Base-by-base conservation (phyloP, 1,140 invertebrate genomes). In the Protaetia brevitarsis region DNA sequence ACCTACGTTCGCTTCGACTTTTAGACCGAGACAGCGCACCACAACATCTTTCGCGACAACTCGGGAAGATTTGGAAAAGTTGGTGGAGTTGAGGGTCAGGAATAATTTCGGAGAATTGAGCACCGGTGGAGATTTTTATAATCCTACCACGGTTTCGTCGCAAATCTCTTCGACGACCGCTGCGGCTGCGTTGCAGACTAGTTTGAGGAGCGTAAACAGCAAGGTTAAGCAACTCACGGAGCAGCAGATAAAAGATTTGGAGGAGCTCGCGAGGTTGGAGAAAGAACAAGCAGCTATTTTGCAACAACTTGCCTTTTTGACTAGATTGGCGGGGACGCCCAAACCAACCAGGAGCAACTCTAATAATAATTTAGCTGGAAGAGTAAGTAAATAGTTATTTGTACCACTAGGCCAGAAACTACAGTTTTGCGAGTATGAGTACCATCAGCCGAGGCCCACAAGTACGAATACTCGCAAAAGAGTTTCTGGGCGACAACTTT, bases 271-370 rank as follows among this genome's bases (percentile, higher is more conserved):
- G 56, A 66, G 70, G 34, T 69, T 79, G 61, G 77, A 79, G 59
- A 69, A 66, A 34, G 75, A 79, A 67, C 77, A 79, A 66, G 72
- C 75, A 0, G 74, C 71, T 26, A 69, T 79, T 66, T 68, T 79
- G 23, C 66, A 75, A 60, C 77, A 79, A 60, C 63, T 79, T 19
- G 72, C 71, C 8, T 70, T 78, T 30, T 66, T 79, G 29, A 76
- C 76, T 3, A 74, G 68, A 65, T 71, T 79, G 70, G 77, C n/a
- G 1, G 64, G 66, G 59, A 45, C 45, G 36, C 36, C 58, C 45
- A 58, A 70, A 31, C 36, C 59, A 28, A 37, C 58, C 19, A 29
- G 62, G 19, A 56, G 34, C 31, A 31, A 8, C 21, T n/a, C 41
- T 23, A 51, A 51, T n/a, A 69, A 58, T 29, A 68, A 66, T 68